Evolutionary conservation across 2,888 invertebrate species (phyloP).

Genomic region (Ernsta delagoae): DNA sequence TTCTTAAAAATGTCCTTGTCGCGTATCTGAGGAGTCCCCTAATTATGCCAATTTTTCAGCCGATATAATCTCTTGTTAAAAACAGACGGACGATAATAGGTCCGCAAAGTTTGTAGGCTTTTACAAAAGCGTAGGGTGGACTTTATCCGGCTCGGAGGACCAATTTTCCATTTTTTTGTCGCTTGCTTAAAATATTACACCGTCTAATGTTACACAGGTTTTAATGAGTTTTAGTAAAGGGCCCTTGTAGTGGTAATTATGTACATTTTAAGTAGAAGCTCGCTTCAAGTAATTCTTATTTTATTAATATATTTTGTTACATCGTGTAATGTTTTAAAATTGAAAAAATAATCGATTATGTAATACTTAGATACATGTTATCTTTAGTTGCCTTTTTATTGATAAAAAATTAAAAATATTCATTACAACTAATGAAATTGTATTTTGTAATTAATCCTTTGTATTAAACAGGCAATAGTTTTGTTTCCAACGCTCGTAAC

Average conservation of each 20-base stretch:
- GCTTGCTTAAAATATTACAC: background rate
- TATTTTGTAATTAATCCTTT: background rate
- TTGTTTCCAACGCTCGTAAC: background rate
- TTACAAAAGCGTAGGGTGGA: conserved; percentile 8
- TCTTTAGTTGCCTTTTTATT: too few relatives aligned
- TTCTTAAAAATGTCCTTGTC: background rate
- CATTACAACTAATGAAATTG: background rate
- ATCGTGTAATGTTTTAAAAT: too few relatives aligned
- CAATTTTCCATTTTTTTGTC: conserved; percentile 9
- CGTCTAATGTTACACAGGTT: background rate
- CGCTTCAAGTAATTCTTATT: too few relatives aligned
- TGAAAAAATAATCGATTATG: too few relatives aligned
- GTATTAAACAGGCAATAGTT: background rate
- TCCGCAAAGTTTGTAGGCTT: conserved; percentile 13
- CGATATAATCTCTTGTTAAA: conserved; percentile 17
- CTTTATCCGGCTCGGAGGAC: conserved; percentile 32
- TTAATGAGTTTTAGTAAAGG: background rate
- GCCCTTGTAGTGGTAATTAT: too few relatives aligned
- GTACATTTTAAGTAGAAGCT: too few relatives aligned
- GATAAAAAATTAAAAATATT: too few relatives aligned
- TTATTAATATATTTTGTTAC: too few relatives aligned
- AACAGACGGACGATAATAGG: conserved; percentile 24
- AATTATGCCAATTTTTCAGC: conserved; percentile 29
- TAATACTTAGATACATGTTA: too few relatives aligned
- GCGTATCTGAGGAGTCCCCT: too few relatives aligned